These are phyloP conservation scores for Drosophila subobscura DNA, from an alignment of 1,140 invertebrate species.

Conservation along the genomic window DNA sequence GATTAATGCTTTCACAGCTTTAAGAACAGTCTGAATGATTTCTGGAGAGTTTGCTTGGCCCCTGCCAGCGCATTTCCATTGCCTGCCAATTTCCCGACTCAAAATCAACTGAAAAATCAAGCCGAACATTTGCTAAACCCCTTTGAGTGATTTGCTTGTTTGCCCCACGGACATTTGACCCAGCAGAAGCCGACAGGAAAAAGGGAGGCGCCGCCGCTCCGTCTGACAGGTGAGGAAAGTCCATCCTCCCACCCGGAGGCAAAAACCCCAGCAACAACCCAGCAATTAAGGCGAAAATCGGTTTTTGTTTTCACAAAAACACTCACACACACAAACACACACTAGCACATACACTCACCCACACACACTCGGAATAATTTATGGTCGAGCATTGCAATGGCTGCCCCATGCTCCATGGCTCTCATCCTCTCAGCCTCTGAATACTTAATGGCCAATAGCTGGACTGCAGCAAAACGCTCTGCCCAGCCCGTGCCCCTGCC, in stretches of 20 bases:
- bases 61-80: conserved; percentile 20
- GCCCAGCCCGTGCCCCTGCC: neutral
- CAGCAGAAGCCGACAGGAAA: conserved; percentile 21
- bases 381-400: no score
- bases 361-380: no score
- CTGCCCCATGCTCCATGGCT: no score
- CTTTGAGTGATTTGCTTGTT: conserved; percentile 66
- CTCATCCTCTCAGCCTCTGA: neutral
- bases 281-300: conserved; percentile 46
- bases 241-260: neutral
- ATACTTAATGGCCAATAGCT: conserved; percentile 41
- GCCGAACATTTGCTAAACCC: conserved; percentile 48
- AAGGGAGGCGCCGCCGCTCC: neutral
- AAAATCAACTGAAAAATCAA: conserved; percentile 47
- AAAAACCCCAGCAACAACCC: conserved; percentile 4
- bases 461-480: neutral
- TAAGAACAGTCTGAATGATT: no score
- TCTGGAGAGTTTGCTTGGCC: neutral
- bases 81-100: conserved; percentile 26
- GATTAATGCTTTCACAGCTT: no score
- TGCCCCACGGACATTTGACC: conserved; percentile 48
- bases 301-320: conserved; percentile 39
- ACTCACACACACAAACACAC: conserved; percentile 12
- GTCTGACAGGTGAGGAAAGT: conserved; percentile 30
- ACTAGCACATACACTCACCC: neutral